Percentiles rank a stretch among this genome's conserved stretches.
phyloP scores from a whole-genome alignment of 1,140 invertebrate species.

The Drosophila tsacasi region DNA sequence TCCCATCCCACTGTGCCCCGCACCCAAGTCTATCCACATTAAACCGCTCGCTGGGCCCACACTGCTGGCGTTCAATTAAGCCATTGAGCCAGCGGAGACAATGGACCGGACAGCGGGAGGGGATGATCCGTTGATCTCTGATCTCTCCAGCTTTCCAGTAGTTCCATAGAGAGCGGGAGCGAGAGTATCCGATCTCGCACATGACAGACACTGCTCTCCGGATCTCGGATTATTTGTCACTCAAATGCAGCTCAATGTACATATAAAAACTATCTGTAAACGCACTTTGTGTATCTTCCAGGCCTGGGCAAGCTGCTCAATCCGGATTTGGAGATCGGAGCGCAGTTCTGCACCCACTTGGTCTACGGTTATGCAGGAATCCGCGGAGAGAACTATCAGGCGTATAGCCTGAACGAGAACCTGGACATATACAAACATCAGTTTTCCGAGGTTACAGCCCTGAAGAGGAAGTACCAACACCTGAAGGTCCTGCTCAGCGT shows the following conservation, averaged over 20 bases:
- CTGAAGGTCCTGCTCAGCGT: conserved; percentile 91
- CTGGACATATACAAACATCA: conserved; percentile 90
- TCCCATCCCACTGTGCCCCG: conserved; percentile 27
- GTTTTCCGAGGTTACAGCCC: conserved; percentile 89
- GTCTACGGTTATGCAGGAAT: conserved; percentile 94
- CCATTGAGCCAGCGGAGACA: conserved; percentile 54
- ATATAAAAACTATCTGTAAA: background rate
- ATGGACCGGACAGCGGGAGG: conserved; percentile 40
- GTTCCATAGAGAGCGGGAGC: conserved; percentile 8
- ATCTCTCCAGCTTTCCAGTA: conserved; percentile 9
- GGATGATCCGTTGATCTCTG: conserved; percentile 12
- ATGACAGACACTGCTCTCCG: conserved; percentile 25
- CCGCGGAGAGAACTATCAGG: conserved; percentile 89
- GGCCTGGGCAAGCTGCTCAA: conserved; percentile 92
- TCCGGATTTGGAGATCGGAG: conserved; percentile 90
- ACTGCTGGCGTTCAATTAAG: conserved; percentile 68
- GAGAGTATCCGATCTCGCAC: conserved; percentile 21
- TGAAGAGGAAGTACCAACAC: conserved; percentile 90
- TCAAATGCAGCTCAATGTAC: conserved; percentile 22
- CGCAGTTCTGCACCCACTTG: conserved; percentile 93
- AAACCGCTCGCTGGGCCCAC: conserved; percentile 45
- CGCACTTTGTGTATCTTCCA: conserved; percentile 71
- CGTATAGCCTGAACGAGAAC: conserved; percentile 89
- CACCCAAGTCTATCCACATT: conserved; percentile 33
- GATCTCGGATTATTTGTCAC: conserved; percentile 27